phyloP scores from a whole-genome alignment of 2,797 vertebrate genomes.

The Enteromius radiatus region DNA sequence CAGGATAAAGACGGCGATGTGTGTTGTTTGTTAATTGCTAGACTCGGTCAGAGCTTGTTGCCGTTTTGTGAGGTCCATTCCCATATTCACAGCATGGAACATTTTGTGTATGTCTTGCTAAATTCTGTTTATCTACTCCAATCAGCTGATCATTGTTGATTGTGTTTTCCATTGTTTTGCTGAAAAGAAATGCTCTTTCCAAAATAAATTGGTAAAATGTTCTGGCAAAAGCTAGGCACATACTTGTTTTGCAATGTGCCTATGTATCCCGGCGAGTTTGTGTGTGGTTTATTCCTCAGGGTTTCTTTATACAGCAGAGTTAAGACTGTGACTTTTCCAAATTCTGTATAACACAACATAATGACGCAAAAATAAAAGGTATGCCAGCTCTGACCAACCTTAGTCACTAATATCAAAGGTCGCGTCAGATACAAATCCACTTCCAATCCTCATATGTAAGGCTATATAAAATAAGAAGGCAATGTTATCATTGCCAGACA shows the following conservation, averaged over 20 bases:
- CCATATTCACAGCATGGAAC: background rate
- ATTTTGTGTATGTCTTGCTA: slow-evolving; percentile 4
- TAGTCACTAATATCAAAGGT: background rate
- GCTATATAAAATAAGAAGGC: slow-evolving; percentile 6
- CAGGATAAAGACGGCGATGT: background rate
- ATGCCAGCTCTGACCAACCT: background rate
- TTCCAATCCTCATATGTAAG: background rate
- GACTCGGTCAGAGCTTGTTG: slow-evolving; percentile 17
- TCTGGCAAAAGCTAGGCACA: background rate
- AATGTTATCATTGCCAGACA: slow-evolving; percentile 16
- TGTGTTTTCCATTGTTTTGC: slow-evolving; percentile 27
- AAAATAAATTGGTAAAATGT: slow-evolving; percentile 25
- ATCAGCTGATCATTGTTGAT: slow-evolving; percentile 19
- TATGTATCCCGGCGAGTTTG: background rate
- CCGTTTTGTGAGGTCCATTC: slow-evolving; percentile 26
- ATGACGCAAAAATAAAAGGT: background rate
- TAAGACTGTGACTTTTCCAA: background rate
- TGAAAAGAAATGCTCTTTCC: background rate
- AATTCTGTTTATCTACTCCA: slow-evolving; percentile 33
- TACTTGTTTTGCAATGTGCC: background rate
- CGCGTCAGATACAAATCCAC: background rate
- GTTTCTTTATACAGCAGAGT: background rate
- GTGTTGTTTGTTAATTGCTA: slow-evolving; percentile 20
- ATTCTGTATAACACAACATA: background rate
- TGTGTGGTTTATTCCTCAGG: slow-evolving; percentile 15